These are phyloP conservation scores for Melanchra persicariae DNA, from an alignment of 2,888 invertebrate species.

Conservation along the genomic window DNA sequence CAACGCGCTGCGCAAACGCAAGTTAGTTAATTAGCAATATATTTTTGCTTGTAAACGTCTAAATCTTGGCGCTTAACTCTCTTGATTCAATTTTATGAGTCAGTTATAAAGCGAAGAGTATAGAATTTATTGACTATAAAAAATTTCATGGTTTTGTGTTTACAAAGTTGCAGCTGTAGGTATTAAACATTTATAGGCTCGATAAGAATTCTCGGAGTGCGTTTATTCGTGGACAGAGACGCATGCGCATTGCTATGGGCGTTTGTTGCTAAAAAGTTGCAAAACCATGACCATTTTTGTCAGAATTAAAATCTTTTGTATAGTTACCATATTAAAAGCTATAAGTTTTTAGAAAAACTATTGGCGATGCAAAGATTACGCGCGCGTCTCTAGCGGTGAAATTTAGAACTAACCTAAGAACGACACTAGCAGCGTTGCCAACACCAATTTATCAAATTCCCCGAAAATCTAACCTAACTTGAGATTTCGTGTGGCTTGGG, in stretches of 20 bases:
- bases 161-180: slow-evolving; percentile 44
- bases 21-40: slow-evolving; percentile 28
- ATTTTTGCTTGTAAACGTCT: slow-evolving; percentile 38
- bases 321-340: neutral
- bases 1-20: slow-evolving; percentile 76
- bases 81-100: slow-evolving; percentile 47
- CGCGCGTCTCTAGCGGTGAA: no score
- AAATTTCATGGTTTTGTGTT: slow-evolving; percentile 46
- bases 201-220: slow-evolving; percentile 25
- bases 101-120: slow-evolving; percentile 26
- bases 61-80: slow-evolving; percentile 6
- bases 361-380: no score
- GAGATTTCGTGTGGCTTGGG: no score
- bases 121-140: slow-evolving; percentile 49
- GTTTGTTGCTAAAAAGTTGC: slow-evolving; percentile 32
- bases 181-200: slow-evolving; percentile 41
- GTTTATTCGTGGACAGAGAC: neutral
- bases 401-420: no score
- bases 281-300: slow-evolving; percentile 20
- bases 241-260: neutral
- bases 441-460: no score
- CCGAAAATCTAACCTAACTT: no score
- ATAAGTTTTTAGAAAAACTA: no score
- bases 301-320: neutral
- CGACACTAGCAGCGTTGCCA: no score